These are phyloP conservation scores for Drosophila barbarae DNA, from an alignment of 2,888 invertebrate genomes.

Conservation along the genomic window DNA sequence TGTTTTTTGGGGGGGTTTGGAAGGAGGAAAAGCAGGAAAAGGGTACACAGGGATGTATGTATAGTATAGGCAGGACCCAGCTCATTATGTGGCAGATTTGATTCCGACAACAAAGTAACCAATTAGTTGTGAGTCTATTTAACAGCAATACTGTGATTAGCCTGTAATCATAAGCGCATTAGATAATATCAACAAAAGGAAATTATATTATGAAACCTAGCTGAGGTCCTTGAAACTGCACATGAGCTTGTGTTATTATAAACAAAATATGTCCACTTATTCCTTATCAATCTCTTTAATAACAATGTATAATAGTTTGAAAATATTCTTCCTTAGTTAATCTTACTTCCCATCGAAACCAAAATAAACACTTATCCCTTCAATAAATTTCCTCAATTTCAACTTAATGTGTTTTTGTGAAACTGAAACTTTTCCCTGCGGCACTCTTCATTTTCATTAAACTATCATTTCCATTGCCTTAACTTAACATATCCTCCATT, in stretches of 20 bases:
- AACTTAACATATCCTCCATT: slow-evolving; percentile 1
- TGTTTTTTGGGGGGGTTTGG: slow-evolving; percentile 19
- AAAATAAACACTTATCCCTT: neutral
- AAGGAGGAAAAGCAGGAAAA: neutral
- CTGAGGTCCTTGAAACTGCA: neutral
- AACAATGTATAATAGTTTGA: neutral
- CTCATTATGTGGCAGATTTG: slow-evolving; percentile 4
- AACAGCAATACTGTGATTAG: neutral
- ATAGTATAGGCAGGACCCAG: neutral
- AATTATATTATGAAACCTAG: neutral
- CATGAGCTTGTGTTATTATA: too few species aligned
- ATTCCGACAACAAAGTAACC: slow-evolving; percentile 12
- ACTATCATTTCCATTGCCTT: neutral
- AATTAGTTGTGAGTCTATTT: slow-evolving; percentile 6
- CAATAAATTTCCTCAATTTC: neutral
- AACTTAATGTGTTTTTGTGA: too few species aligned
- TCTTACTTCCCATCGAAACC: fast-evolving
- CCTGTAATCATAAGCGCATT: neutral
- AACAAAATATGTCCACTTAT: neutral
- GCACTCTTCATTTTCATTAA: slow-evolving; percentile 4
- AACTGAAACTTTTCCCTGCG: neutral
- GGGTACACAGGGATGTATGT: neutral
- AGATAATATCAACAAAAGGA: neutral
- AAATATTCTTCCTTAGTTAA: neutral
- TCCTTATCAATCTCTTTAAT: too few species aligned